phyloP scores from a whole-genome alignment of 2,888 invertebrate species.

The Diarsia brunnea region DNA sequence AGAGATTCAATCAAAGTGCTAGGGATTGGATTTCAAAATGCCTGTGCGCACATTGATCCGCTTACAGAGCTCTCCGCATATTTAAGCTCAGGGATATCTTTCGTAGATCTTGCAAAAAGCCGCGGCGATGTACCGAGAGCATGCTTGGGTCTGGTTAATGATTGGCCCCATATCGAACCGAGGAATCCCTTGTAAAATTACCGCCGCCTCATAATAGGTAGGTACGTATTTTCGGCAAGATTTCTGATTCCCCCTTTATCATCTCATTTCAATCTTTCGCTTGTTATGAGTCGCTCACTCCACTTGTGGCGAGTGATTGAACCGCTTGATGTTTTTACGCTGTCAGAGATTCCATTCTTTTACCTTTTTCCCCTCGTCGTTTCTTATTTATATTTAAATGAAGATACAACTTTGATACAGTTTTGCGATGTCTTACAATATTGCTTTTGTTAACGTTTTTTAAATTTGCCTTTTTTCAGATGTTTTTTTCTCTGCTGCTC shows the following conservation, averaged over 20 bases:
- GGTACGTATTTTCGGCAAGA: slow-evolving; percentile 88
- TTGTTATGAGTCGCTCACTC: slow-evolving; percentile 86
- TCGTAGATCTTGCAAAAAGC: slow-evolving; percentile 84
- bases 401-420: slow-evolving; percentile 71
- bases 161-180: slow-evolving; percentile 87
- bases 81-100: slow-evolving; percentile 83
- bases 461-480: slow-evolving; percentile 23
- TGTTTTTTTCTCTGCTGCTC: slow-evolving; percentile 8
- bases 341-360: slow-evolving; percentile 75
- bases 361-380: slow-evolving; percentile 70
- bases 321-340: slow-evolving; percentile 79
- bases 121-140: slow-evolving; percentile 78
- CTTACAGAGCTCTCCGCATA: slow-evolving; percentile 79
- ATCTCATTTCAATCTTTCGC: slow-evolving; percentile 88
- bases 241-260: slow-evolving; percentile 88
- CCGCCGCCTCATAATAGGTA: slow-evolving; percentile 87
- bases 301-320: slow-evolving; percentile 81
- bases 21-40: slow-evolving; percentile 76
- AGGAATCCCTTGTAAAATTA: slow-evolving; percentile 89
- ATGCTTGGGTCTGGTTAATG: slow-evolving; percentile 81
- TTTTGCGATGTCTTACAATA: slow-evolving; percentile 59
- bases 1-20: slow-evolving; percentile 65
- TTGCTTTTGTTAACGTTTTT: slow-evolving; percentile 47
- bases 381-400: slow-evolving; percentile 79
- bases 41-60: slow-evolving; percentile 80